phyloP scores from a whole-genome alignment of 2,113 vertebrate species.

The Xiphophorus hellerii region DNA sequence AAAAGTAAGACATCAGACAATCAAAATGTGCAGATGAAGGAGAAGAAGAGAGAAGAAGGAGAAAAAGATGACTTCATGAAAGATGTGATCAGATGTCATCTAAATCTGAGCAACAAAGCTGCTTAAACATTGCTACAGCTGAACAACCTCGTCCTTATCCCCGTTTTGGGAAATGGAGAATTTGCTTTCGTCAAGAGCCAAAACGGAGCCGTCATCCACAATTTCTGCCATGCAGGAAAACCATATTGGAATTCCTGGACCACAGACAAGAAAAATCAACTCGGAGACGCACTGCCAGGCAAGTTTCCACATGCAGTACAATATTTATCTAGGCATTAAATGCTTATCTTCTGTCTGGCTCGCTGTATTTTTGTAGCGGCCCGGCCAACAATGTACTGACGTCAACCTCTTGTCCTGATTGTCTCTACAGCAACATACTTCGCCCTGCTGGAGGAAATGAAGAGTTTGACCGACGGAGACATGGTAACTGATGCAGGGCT shows the following conservation, averaged over 20 bases:
- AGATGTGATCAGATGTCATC: slow-evolving; percentile 4
- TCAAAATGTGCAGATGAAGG: background rate
- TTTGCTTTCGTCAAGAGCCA: slow-evolving; percentile 47
- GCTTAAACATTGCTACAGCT: slow-evolving; percentile 11
- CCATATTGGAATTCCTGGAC: slow-evolving; percentile 74
- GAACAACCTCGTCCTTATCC: slow-evolving; percentile 31
- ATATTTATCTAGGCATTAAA: slow-evolving; percentile 71
- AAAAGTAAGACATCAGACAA: background rate
- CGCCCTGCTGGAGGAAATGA: slow-evolving; percentile 59
- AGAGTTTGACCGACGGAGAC: slow-evolving; percentile 24
- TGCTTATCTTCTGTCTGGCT: slow-evolving; percentile 74
- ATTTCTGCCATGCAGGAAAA: slow-evolving; percentile 71
- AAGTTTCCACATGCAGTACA: slow-evolving; percentile 65
- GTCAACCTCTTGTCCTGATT: slow-evolving; percentile 57
- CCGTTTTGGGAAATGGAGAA: slow-evolving; percentile 51
- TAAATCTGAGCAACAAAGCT: slow-evolving; percentile 3
- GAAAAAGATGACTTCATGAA: background rate
- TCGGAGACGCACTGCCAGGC: slow-evolving; percentile 59
- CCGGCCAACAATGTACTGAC: slow-evolving; percentile 74
- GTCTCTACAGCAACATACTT: slow-evolving; percentile 52
- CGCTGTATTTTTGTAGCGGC: slow-evolving; percentile 69
- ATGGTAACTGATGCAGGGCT: slow-evolving; percentile 4
- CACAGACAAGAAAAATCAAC: slow-evolving; percentile 69
- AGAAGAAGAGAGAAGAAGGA: background rate
- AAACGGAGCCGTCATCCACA: slow-evolving; percentile 60